These are phyloP conservation scores for Muscicapa adusta DNA, from an alignment of 2,113 vertebrate species.

Conservation along the genomic window DNA sequence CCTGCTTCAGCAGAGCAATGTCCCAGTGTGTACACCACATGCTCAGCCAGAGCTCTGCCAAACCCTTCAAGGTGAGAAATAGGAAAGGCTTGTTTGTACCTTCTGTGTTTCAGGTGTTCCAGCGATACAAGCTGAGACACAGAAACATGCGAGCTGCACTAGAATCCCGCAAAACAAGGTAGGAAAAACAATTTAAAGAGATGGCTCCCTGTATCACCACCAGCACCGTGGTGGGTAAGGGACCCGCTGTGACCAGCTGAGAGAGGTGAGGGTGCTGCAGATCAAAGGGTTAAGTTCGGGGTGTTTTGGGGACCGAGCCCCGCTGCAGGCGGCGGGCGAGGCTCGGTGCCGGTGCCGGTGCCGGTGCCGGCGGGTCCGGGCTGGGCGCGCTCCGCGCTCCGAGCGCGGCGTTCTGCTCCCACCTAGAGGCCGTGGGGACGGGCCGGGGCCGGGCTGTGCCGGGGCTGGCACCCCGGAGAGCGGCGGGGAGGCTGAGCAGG, in stretches of 20 bases:
- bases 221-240: accelerated
- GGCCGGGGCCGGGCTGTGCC: neutral
- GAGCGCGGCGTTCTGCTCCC: conserved; percentile 19
- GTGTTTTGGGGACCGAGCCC: neutral
- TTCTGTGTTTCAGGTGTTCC: neutral
- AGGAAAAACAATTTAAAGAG: neutral
- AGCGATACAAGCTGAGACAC: neutral
- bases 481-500: too few species aligned
- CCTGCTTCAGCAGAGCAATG: neutral
- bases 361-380: too few species aligned
- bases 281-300: neutral
- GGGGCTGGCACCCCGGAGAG: neutral
- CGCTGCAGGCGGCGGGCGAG: accelerated
- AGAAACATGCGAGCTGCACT: neutral
- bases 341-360: too few species aligned
- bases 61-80: neutral
- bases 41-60: neutral
- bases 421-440: conserved; percentile 7
- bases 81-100: neutral
- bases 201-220: neutral
- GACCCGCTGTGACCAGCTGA: neutral
- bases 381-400: neutral
- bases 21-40: neutral
- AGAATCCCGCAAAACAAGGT: neutral
- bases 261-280: neutral